Base-by-base conservation (phyloP, 2,797 vertebrate species). In the Pitangus sulphuratus region DNA sequence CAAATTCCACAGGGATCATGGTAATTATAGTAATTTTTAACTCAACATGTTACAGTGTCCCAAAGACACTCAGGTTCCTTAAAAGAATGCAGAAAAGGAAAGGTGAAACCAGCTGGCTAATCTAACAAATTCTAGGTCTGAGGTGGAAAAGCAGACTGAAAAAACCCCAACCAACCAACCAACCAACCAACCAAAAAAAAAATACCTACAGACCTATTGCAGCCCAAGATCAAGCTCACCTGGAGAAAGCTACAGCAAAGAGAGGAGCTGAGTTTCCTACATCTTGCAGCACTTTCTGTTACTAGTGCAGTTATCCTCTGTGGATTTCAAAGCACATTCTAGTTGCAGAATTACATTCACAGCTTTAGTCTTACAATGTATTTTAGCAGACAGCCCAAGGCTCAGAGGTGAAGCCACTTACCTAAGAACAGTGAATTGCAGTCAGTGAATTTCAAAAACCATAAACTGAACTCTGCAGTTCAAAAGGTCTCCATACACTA, bases 21-120 rank as follows among this genome's bases (percentile, higher is more conserved):
- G 18, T 91, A 96, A 97, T 97, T 94, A 96, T 6, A 88, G 93
- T 92, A 81, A 96, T 96, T 95, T 94, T 96, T 86, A 93, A 93
- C 84, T 97, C 88, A 68, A 88, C 44, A 48, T 88, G 91, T 94
- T 93, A 91, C 83, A 82, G 57, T 96, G 92, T 90, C 92, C 84
- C 77, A 87, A 80, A 94, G 92, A 89, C 42, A 45, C 56, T 84
- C 37, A 51, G 33, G 11, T 83, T 94, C 50, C 50, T 92, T 95
- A 93, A 70, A 1, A 56, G 85, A 84, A 42, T 54, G 16, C 53
- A 95, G 48, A 87, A 95, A 70, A 88, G 47, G 17, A 77, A 92
- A 79, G 51, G 56, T 35, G 70, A 96, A 95, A 96, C 61, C 88
- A 87, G 83, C 79, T 86, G 78, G 66, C 64, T 61, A 90, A 89